phyloP scores from a whole-genome alignment of 2,888 invertebrate species.

The Parelbella ahira region DNA sequence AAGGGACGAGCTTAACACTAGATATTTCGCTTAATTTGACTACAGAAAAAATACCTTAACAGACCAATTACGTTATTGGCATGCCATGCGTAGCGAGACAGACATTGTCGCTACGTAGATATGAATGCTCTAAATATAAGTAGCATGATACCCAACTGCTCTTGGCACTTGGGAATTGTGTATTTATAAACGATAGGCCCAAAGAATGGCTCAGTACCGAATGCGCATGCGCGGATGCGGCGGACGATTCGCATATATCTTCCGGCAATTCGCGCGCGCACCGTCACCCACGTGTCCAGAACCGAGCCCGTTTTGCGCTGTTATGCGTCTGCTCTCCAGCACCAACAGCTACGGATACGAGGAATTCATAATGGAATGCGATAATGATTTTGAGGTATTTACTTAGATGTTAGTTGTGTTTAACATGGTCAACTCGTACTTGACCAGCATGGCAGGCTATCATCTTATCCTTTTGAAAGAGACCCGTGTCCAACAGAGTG shows the following conservation, averaged over 20 bases:
- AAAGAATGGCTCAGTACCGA: conserved; percentile 57
- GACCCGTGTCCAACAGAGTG: no score
- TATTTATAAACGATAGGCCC: conserved; percentile 67
- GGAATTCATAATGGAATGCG: conserved; percentile 67
- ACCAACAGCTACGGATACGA: conserved; percentile 55
- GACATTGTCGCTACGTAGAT: conserved; percentile 14
- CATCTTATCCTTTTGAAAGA: no score
- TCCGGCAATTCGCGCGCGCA: conserved; percentile 35
- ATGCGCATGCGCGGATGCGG: conserved; percentile 43
- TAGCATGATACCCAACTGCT: conserved; percentile 39
- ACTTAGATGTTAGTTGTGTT: no score
- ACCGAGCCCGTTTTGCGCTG: conserved; percentile 26
- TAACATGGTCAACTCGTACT: no score
- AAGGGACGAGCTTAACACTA: neutral
- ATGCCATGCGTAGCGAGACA: conserved; percentile 7
- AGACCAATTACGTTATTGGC: neutral
- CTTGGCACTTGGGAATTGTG: conserved; percentile 56
- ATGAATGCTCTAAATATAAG: conserved; percentile 39
- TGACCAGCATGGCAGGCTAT: no score
- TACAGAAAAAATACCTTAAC: neutral
- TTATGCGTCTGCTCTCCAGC: conserved; percentile 53
- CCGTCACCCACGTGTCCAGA: conserved; percentile 6
- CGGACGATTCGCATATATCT: conserved; percentile 38
- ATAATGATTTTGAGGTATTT: conserved; percentile 69
- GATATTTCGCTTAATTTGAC: no score